Evolutionary conservation across 2,797 vertebrate genomes (phyloP), one percentile per base, ranked within the genome.

Genomic region (Avahi laniger): DNA sequence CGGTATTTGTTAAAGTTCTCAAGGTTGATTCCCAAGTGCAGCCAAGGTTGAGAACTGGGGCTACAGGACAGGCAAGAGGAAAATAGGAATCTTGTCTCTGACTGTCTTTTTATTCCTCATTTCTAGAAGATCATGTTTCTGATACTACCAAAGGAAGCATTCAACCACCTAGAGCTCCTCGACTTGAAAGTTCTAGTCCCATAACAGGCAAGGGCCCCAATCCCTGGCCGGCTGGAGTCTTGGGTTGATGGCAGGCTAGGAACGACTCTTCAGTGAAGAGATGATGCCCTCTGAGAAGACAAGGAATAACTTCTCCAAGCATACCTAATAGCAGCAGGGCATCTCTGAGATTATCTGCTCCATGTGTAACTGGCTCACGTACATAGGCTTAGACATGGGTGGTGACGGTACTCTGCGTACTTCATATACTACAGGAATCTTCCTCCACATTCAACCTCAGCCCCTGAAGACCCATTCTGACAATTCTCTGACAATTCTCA

Each of bases 181-280:
- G 4, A 80, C 14, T 57, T 76, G 61, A 87, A 83, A 78, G 38
- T n/a, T 33, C 26, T 80, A 33, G 11, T 20, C 15, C 59, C 33
- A 52, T 33, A 50, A 83, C 12, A 90, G 24, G 14, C 43, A 70
- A 72, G 26, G 18, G 5, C 1, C 7, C 14, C 5, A 67, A 28
- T 41, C 33, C 13, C 43, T 26, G 48, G 5, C 17, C 35, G 65
- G 1, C 18, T 61, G n/a, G 30, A 78, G 2, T 11, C 30, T 17
- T 61, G 26, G 35, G 46, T 26, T 57, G 24, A 83, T 57, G n/a
- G 59, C n/a, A 88, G 18, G 8, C 26, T 67, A 17, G 70, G 35
- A 86, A 96, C 28, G 22, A 11, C 11, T 78, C 65, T 52, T 93
- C 15, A n/a, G 9, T 11, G 75, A 93, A 81, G 30, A 73, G 30